These are phyloP conservation scores for Erebia palarica DNA, from an alignment of 2,888 invertebrate genomes.

Conservation along the genomic window DNA sequence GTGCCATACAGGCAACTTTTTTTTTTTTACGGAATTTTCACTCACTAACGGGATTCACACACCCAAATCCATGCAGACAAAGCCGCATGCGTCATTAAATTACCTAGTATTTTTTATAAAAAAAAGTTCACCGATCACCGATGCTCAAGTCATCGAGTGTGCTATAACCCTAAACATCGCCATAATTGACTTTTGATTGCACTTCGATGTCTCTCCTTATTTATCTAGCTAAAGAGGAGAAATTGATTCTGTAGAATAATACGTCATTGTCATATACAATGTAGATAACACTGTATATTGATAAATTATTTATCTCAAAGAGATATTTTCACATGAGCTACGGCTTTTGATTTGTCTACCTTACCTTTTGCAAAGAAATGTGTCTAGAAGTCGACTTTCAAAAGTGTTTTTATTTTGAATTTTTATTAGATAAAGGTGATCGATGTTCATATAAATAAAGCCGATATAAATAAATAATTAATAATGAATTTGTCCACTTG, in stretches of 20 bases:
- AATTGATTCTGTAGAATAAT: constrained; percentile 56
- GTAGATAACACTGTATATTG: constrained; percentile 25
- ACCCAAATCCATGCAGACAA: no score
- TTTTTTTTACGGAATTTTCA: no score
- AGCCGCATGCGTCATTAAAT: no score
- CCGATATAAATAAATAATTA: no score
- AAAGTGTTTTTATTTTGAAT: not conserved
- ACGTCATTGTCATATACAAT: constrained; percentile 43
- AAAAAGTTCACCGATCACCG: not conserved
- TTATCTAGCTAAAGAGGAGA: constrained; percentile 59
- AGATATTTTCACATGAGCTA: constrained; percentile 11
- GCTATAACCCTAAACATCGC: constrained; percentile 54
- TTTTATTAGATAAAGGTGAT: no score
- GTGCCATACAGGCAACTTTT: no score
- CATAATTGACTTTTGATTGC: constrained; percentile 80
- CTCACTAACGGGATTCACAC: no score
- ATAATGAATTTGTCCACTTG: no score
- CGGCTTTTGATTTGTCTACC: constrained; percentile 10
- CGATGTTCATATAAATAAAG: no score
- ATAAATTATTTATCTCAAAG: constrained; percentile 19
- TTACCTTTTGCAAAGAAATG: constrained; percentile 9
- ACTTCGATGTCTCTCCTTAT: constrained; percentile 67
- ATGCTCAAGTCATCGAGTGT: not conserved
- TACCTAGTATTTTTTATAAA: no score
- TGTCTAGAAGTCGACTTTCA: not conserved